Conservation (phyloP, 1,140 invertebrate species). For the Bombus vancouverensis region DNA sequence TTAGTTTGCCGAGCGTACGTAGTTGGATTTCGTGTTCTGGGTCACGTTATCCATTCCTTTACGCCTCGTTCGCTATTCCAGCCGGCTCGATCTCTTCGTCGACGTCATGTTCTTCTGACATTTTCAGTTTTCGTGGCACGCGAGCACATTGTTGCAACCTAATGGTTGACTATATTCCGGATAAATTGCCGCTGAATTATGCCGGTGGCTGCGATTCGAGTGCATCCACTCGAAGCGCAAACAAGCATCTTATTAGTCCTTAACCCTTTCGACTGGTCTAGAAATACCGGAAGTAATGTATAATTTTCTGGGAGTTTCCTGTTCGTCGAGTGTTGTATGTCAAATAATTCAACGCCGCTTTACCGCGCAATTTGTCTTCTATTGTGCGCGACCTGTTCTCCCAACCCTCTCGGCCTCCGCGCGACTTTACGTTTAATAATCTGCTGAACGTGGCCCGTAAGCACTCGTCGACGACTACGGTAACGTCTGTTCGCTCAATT, state of each 20-base stretch:
- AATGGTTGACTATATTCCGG: not conserved
- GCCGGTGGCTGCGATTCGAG: constrained; percentile 16
- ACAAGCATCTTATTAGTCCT: constrained; percentile 55
- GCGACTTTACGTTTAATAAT: constrained; percentile 56
- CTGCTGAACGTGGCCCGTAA: constrained; percentile 17
- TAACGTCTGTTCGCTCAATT: constrained; percentile 30
- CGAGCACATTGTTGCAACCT: constrained; percentile 27
- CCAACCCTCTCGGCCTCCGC: not conserved
- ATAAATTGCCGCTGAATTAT: constrained; percentile 9
- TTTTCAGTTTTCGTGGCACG: constrained; percentile 26
- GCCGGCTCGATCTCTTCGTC: not conserved
- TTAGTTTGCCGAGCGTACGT: not conserved
- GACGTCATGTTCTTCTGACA: constrained; percentile 33
- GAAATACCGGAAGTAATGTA: constrained; percentile 45
- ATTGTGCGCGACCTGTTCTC: constrained; percentile 33
- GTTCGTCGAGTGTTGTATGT: constrained; percentile 14
- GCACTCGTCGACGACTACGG: not conserved
- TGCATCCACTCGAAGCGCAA: constrained; percentile 28
- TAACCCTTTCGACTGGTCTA: constrained; percentile 25
- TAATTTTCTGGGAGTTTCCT: constrained; percentile 48
- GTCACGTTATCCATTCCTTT: constrained; percentile 9
- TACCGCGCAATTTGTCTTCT: constrained; percentile 57
- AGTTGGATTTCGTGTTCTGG: constrained; percentile 35
- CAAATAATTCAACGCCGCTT: constrained; percentile 51
- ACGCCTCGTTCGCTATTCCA: too few species aligned